Conservation (phyloP, 2,797 vertebrate genomes). For the Pseudopleuronectes americanus region DNA sequence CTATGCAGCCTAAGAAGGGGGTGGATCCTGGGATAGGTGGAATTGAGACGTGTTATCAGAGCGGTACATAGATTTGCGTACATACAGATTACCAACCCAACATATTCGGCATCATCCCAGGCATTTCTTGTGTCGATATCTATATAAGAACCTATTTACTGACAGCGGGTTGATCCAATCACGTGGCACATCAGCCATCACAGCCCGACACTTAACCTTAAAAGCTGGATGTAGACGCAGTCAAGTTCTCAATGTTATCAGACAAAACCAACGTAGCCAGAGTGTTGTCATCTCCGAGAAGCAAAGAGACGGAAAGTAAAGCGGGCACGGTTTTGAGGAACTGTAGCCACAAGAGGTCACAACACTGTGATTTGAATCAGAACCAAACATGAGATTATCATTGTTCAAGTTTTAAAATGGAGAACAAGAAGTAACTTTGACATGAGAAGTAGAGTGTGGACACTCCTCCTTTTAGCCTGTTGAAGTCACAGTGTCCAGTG, state of each 20-base stretch:
- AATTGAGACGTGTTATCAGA: no score
- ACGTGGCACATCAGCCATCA: neutral
- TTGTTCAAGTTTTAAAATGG: neutral
- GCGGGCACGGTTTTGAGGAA: neutral
- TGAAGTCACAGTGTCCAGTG: neutral
- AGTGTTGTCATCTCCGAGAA: constrained; percentile 12
- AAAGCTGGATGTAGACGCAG: constrained; percentile 10
- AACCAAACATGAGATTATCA: neutral
- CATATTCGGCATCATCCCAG: no score
- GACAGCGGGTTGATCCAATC: neutral
- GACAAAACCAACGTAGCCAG: constrained; percentile 19
- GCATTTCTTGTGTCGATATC: no score
- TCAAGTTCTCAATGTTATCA: constrained; percentile 5
- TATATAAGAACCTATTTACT: neutral
- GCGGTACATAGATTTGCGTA: neutral
- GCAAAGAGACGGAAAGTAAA: neutral
- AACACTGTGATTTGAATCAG: neutral
- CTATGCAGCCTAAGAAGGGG: no score
- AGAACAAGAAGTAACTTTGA: neutral
- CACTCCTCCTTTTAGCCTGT: constrained; percentile 6
- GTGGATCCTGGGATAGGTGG: no score
- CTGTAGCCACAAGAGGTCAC: neutral
- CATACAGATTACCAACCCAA: no score
- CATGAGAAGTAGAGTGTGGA: constrained; percentile 7
- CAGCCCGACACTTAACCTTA: constrained; percentile 12